Conservation (phyloP, 2,797 vertebrate species). For the Lacerta agilis region DNA sequence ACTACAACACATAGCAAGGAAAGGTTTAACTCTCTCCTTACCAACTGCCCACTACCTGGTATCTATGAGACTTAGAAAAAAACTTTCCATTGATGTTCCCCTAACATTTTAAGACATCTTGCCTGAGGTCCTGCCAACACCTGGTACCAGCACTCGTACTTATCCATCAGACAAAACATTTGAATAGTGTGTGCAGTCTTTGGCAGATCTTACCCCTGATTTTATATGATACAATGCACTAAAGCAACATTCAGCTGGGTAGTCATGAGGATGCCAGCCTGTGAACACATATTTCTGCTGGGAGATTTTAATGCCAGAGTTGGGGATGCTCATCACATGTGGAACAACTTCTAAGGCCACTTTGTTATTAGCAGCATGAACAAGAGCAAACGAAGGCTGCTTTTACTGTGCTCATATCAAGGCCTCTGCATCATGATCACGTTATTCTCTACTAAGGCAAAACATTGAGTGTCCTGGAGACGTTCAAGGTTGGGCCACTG, state of each 20-base stretch:
- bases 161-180: neutral
- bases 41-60: neutral
- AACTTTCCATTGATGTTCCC: neutral
- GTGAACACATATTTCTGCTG: no score
- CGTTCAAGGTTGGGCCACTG: no score
- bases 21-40: neutral
- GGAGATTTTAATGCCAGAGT: no score
- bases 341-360: no score
- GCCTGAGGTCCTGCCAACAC: neutral
- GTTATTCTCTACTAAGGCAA: no score
- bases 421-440: no score
- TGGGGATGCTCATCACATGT: no score
- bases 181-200: neutral
- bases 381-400: no score
- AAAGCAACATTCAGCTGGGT: neutral
- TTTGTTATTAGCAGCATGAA: no score
- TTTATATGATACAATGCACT: neutral
- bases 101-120: neutral
- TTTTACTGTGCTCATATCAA: no score
- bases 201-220: neutral
- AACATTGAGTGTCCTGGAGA: no score
- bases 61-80: neutral
- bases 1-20: neutral
- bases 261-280: no score
- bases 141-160: neutral